phyloP scores from a whole-genome alignment of 2,797 vertebrate species.

The Peromyscus aztecus region DNA sequence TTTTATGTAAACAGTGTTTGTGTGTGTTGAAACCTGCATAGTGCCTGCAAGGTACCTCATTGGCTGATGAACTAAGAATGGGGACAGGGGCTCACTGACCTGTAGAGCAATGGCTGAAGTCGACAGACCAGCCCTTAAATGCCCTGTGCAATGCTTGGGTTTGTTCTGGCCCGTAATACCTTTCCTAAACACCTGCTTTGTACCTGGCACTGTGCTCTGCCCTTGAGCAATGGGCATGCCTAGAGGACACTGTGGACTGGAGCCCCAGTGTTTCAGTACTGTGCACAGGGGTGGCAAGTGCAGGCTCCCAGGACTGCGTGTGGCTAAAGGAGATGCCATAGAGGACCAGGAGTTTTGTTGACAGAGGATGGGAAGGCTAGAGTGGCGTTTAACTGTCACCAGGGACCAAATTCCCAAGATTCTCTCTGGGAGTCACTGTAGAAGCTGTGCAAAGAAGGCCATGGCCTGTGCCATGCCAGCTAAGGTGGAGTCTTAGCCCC shows the following conservation, averaged over 20 bases:
- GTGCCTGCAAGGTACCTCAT: not conserved
- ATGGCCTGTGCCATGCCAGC: not conserved
- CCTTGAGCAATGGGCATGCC: not conserved
- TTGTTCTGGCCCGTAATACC: fast-evolving
- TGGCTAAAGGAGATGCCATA: too few relatives aligned
- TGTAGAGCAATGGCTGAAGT: fast-evolving
- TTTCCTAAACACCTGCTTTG: not conserved
- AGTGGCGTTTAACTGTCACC: not conserved
- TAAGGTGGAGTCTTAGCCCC: not conserved
- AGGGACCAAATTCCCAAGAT: not conserved
- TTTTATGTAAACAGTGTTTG: not conserved
- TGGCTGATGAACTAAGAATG: not conserved
- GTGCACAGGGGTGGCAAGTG: fast-evolving
- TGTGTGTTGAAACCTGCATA: not conserved
- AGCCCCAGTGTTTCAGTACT: fast-evolving
- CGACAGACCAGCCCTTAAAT: fast-evolving
- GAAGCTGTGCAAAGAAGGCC: fast-evolving
- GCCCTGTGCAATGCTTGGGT: fast-evolving
- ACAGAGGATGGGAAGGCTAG: not conserved
- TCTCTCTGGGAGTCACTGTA: fast-evolving
- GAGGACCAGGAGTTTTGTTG: not conserved
- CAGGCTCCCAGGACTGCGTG: fast-evolving
- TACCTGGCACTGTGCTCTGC: fast-evolving
- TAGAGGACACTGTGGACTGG: fast-evolving
- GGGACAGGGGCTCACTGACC: not conserved